Base-by-base conservation (phyloP, 2,888 invertebrate genomes). In the Lymantria monacha region DNA sequence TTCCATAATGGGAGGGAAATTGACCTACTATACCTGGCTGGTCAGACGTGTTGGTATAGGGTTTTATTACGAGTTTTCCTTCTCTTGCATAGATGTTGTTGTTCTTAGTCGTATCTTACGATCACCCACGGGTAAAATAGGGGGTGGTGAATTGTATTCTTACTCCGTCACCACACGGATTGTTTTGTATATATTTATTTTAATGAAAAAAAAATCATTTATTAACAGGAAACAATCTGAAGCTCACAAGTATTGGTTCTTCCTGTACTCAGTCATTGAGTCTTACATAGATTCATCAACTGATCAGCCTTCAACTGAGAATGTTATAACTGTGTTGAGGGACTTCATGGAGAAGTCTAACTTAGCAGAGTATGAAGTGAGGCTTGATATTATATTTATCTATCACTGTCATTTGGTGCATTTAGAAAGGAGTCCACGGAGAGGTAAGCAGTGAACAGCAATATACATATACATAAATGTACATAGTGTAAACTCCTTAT, bases 191-290 rank as follows among this genome's bases (percentile, higher is more conserved):
- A 22, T n/a, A n/a, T n/a, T n/a, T n/a, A n/a, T n/a, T n/a, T n/a
- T n/a, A n/a, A n/a, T 22, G 22, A 22, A 22, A 22, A 22, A 22
- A 22, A 33, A 7, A 33, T 10, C 10, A 33, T 33, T 33, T 42
- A 13, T 11, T 30, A 65, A 62, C 71, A 94, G 95, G 69, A 91
- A 95, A 60, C 93, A 93, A 73, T 87, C 93, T 0, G 93, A 94
- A 56, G 94, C 95, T 0, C 93, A 95, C 59, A 96, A 95, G 76
- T 98, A 97, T 94, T 99, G 98, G 98, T 96, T 97, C 85, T 95
- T 96, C 79, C 82, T 98, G 43, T 97, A 96, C 77, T 93, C 94
- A 15, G 88, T 96, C 0, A 83, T 96, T 38, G 92, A 94, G 44
- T 93, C 94, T 38, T 95, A 94, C 70, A 79, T 94, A 13, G 71